Base-by-base conservation (phyloP, 2,113 vertebrate species). In the Galeopterus variegatus region DNA sequence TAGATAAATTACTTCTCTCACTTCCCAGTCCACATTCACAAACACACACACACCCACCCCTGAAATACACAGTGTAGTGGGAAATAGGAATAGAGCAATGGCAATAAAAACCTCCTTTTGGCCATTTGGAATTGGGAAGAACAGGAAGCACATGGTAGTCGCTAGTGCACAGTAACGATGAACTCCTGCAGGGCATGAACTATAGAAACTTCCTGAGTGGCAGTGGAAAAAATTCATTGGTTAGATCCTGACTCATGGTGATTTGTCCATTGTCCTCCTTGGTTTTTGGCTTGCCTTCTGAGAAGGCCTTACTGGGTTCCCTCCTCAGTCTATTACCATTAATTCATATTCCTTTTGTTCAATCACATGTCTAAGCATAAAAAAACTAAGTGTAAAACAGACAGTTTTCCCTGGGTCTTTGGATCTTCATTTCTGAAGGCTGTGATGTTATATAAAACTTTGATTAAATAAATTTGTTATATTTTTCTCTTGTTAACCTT, bases 221-320 rank as follows among this genome's bases (percentile, higher is more conserved):
- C 19, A 28, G 26, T 91, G 1, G 10, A 65, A 81, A 86, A 48
- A 79, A 2, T 89, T 85, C 24, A 45, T 87, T 81, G 24, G 28
- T 90, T 76, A 87, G 28, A 92, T 9, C 8, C 58, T 96, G 41
- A 4, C 36, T 62, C 33, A 48, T 90, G 17, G 62, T 96, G 28
- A 21, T 70, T 64, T 69, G 3, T 69, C 19, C 17, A 77, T 62
- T 84, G 5, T 23, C 19, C 2, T 26, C 31, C 33, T 48, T 70
- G 31, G 21, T 10, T 82, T 95, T 88, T 48, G 24, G 26, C 1
- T 79, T 72, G 18, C 5, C 14, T 62, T 83, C 31, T 86, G 69
- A 17, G 41, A 3, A 41, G 41, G 41, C 4, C 41, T 41, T 41
- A 4, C 41, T 41, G 41, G 41, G 41, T 41, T 41, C 41, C 41